phyloP scores from a whole-genome alignment of 2,888 invertebrate species.

The Selenia dentaria region DNA sequence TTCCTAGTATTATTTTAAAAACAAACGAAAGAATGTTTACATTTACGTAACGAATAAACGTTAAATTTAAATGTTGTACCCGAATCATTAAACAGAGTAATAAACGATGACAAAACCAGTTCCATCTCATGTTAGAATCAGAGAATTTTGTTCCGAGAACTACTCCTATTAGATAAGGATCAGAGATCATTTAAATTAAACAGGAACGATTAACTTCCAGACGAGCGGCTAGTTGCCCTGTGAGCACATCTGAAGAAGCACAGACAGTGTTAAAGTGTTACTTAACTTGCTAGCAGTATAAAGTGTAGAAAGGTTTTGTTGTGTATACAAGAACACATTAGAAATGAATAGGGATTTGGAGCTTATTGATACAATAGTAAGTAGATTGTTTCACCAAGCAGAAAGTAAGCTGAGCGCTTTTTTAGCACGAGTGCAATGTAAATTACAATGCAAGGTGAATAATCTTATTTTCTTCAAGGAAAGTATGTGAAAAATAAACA shows the following conservation, averaged over 20 bases:
- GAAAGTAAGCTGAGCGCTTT: no score
- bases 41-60: slow-evolving; percentile 28
- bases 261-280: slow-evolving; percentile 3
- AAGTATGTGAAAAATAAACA: no score
- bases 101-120: slow-evolving; percentile 60
- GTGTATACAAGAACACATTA: no score
- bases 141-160: slow-evolving; percentile 66
- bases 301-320: no score
- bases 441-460: no score
- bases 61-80: slow-evolving; percentile 53
- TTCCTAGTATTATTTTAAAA: slow-evolving; percentile 22
- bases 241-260: slow-evolving; percentile 32
- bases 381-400: no score
- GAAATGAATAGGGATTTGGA: no score
- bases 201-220: slow-evolving; percentile 58
- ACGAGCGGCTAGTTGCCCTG: slow-evolving; percentile 34
- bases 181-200: slow-evolving; percentile 66
- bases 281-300: no score
- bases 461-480: no score
- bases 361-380: no score
- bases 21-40: slow-evolving; percentile 34
- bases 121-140: slow-evolving; percentile 57
- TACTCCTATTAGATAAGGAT: slow-evolving; percentile 76
- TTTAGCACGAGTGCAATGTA: no score
- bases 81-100: slow-evolving; percentile 63